Conservation (phyloP, 2,888 invertebrate species). For the Eristalinus sepulchralis region DNA sequence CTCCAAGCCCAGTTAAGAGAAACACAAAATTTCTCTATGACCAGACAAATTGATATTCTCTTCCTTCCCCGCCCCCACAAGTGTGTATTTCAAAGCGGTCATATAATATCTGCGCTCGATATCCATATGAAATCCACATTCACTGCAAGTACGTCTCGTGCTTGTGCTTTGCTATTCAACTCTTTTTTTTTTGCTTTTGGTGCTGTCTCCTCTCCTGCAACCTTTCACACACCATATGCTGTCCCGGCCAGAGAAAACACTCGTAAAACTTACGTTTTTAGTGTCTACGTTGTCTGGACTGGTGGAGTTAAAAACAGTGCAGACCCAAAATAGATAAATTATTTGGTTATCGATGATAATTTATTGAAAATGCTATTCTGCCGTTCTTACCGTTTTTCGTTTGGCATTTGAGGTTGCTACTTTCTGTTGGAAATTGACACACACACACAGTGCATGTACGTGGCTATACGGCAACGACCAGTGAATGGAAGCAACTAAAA, state of each 20-base stretch:
- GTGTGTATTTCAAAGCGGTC: not conserved
- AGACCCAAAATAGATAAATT: slow-evolving; percentile 26
- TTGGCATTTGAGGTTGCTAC: slow-evolving; percentile 21
- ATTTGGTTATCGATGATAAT: slow-evolving; percentile 43
- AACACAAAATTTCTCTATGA: not conserved
- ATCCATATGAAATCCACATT: not conserved
- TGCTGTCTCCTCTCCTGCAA: too few relatives aligned
- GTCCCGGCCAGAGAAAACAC: not conserved
- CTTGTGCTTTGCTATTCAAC: not conserved
- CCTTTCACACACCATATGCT: not conserved
- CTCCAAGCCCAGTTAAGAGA: not conserved
- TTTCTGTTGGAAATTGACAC: slow-evolving; percentile 13
- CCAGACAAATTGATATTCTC: not conserved
- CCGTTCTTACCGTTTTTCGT: slow-evolving; percentile 9
- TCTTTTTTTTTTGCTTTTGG: not conserved
- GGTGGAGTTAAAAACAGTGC: slow-evolving; percentile 24
- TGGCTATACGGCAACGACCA: slow-evolving; percentile 24
- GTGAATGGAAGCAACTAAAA: not conserved
- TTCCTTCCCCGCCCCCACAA: not conserved
- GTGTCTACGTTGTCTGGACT: slow-evolving; percentile 17
- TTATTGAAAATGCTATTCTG: slow-evolving; percentile 27
- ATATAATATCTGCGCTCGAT: not conserved
- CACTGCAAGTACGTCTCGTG: not conserved
- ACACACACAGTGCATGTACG: slow-evolving; percentile 16
- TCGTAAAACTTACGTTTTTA: slow-evolving; percentile 3